Evolutionary conservation across 1,140 invertebrate genomes (phyloP).

Genomic region (Camponotus vicinus): DNA sequence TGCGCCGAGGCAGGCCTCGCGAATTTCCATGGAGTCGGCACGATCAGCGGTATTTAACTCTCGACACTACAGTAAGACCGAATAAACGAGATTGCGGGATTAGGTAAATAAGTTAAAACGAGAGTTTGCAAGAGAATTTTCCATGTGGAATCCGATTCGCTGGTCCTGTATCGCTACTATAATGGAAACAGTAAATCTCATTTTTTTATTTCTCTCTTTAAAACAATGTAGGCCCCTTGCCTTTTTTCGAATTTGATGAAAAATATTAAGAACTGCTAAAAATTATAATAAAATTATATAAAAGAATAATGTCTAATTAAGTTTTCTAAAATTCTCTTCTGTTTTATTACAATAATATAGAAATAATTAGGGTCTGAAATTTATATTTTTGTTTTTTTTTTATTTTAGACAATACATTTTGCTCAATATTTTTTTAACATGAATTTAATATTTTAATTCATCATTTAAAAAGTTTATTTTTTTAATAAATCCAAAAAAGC

Average conservation of each 20-base stretch:
- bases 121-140: not conserved
- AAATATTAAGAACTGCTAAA: not conserved
- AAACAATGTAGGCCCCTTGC: not conserved
- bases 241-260: not conserved
- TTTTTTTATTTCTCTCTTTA: not conserved
- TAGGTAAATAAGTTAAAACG: constrained; percentile 26
- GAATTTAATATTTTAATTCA: not conserved
- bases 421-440: not conserved
- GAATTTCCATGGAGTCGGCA: constrained; percentile 45
- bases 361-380: not conserved
- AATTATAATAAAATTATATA: too few relatives aligned
- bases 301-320: not conserved
- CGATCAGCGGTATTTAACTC: constrained; percentile 71
- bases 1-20: constrained; percentile 22
- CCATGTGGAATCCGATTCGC: not conserved
- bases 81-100: constrained; percentile 45
- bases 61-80: constrained; percentile 20
- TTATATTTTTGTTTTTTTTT: not conserved
- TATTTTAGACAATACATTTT: not conserved
- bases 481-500: not conserved
- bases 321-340: too few relatives aligned
- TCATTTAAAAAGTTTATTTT: not conserved
- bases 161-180: not conserved
- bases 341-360: not conserved
- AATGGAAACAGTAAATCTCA: constrained; percentile 15